A percentile compares a stretch with the other conserved stretches of the same genome.
Evolutionary conservation across 2,113 vertebrate species (phyloP).

Genomic region (Neolamprologus modestus): DNA sequence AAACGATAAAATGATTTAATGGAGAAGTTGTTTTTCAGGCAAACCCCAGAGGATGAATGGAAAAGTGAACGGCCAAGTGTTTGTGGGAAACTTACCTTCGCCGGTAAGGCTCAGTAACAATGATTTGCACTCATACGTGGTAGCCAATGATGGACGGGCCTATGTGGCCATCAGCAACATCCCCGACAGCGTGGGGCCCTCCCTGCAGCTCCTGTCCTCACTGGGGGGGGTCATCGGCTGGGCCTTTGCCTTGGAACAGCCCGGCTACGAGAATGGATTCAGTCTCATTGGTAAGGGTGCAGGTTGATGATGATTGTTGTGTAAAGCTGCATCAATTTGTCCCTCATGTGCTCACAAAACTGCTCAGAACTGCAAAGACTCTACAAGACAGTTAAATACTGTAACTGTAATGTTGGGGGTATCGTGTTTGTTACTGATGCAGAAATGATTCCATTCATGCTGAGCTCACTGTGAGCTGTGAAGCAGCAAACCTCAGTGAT

Average conservation of each 20-base stretch:
- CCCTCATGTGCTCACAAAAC: not conserved
- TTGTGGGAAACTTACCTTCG: slow-evolving; percentile 68
- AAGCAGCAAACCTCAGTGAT: not conserved
- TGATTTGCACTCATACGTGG: slow-evolving; percentile 90
- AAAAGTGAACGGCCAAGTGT: slow-evolving; percentile 84
- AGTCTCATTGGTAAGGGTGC: slow-evolving; percentile 78
- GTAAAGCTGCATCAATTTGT: not conserved
- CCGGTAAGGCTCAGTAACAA: slow-evolving; percentile 73
- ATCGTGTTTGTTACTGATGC: not conserved
- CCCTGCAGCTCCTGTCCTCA: slow-evolving; percentile 82
- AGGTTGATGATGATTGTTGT: not conserved
- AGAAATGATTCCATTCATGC: not conserved
- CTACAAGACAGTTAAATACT: not conserved
- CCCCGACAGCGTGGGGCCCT: slow-evolving; percentile 73
- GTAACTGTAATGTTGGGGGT: not conserved
- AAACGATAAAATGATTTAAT: not conserved
- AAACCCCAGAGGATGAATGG: slow-evolving; percentile 90
- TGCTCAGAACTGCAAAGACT: not conserved
- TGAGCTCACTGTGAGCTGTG: not conserved
- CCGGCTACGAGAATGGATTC: slow-evolving; percentile 86
- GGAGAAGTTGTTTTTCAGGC: slow-evolving; percentile 60
- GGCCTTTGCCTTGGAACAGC: slow-evolving; percentile 92
- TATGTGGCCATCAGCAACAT: slow-evolving; percentile 91
- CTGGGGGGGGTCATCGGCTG: slow-evolving; percentile 89
- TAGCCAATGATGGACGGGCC: slow-evolving; percentile 87